A percentile compares a stretch with the other conserved stretches of the same genome.
Evolutionary conservation across 2,113 vertebrate species (phyloP).

Genomic region (Desmodus rotundus): DNA sequence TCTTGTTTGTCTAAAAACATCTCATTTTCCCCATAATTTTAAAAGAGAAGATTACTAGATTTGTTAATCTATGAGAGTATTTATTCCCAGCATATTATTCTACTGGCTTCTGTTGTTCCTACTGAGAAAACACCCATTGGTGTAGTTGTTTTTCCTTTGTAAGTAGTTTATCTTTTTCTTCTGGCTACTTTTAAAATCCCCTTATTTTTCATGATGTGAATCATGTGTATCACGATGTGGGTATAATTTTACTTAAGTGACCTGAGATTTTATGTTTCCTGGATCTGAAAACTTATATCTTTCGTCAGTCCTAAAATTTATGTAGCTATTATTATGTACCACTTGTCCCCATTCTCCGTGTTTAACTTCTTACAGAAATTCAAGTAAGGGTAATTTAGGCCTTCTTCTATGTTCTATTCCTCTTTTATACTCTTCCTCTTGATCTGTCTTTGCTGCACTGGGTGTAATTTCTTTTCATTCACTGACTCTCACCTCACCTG

Average conservation of each 20-base stretch:
- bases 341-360: not conserved
- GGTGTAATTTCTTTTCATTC: not conserved
- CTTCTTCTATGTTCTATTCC: not conserved
- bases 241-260: not conserved
- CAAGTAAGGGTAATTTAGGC: not conserved
- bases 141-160: not conserved
- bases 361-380: not conserved
- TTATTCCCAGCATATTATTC: not conserved
- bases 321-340: not conserved
- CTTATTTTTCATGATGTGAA: not conserved
- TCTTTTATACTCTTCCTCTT: not conserved
- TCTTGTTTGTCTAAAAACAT: not conserved
- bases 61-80: not conserved
- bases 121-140: not conserved
- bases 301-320: not conserved
- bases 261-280: not conserved
- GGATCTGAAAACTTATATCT: not conserved
- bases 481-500: not conserved
- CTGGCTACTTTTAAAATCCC: not conserved
- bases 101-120: not conserved
- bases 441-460: not conserved
- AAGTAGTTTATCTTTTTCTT: not conserved
- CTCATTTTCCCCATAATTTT: not conserved
- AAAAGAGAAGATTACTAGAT: not conserved
- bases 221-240: not conserved